These are phyloP conservation scores for Sorex fumeus DNA, from an alignment of 2,113 vertebrate species.

Conservation along the genomic window DNA sequence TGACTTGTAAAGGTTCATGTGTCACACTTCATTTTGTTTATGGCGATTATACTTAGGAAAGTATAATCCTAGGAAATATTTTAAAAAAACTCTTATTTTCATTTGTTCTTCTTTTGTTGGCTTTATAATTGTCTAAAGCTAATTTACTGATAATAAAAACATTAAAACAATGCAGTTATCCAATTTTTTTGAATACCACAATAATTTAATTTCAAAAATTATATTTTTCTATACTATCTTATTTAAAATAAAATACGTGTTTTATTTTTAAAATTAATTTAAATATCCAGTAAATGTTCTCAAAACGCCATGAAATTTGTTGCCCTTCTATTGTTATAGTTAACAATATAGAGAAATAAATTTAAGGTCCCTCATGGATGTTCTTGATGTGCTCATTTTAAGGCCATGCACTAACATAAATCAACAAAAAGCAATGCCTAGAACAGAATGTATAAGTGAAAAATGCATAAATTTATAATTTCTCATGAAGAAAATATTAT, in stretches of 20 bases:
- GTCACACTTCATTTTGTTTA: conserved; percentile 84
- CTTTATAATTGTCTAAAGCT: background rate
- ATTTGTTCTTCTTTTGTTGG: background rate
- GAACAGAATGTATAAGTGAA: conserved; percentile 82
- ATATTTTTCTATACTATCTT: background rate
- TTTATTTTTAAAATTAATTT: background rate
- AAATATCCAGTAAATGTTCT: conserved; percentile 46
- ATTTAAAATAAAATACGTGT: conserved; percentile 41
- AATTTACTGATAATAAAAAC: background rate
- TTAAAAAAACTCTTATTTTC: conserved; percentile 66
- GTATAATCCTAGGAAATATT: conserved; percentile 83
- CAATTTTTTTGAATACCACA: background rate
- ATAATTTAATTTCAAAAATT: conserved; percentile 24
- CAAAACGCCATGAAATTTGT: conserved; percentile 52
- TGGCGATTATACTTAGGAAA: conserved; percentile 81
- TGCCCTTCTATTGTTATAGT: conserved; percentile 37
- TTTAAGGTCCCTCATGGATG: conserved; percentile 79
- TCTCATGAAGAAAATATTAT: conserved; percentile 69
- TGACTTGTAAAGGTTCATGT: conserved; percentile 77
- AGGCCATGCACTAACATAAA: conserved; percentile 78
- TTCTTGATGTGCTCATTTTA: conserved; percentile 76
- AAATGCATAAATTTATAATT: conserved; percentile 82
- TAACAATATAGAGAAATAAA: conserved; percentile 68
- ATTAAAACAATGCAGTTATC: conserved; percentile 34
- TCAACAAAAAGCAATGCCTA: conserved; percentile 79